Evolutionary conservation across 2,797 vertebrate genomes (phyloP).

Genomic region (Petrocephalus sullivani): DNA sequence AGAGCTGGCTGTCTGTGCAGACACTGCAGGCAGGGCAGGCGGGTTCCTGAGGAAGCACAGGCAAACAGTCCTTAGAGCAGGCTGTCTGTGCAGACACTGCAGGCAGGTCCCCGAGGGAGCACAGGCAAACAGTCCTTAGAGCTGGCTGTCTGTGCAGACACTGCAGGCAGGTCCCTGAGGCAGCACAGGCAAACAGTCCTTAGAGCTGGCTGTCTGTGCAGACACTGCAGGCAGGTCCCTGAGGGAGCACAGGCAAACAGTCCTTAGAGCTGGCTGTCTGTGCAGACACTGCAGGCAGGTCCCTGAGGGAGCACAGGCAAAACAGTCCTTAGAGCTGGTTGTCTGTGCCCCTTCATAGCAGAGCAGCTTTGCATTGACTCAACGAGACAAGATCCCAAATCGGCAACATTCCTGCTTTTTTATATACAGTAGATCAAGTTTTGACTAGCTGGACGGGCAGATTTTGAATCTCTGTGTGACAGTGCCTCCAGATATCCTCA

Average conservation of each 20-base stretch:
- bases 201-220: neutral
- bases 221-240: constrained; percentile 70
- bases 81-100: neutral
- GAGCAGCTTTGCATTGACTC: neutral
- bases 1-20: neutral
- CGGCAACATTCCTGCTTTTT: neutral
- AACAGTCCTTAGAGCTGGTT: too few species aligned
- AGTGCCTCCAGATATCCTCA: neutral
- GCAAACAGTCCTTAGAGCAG: too few species aligned
- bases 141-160: neutral
- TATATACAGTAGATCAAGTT: neutral
- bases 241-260: constrained; percentile 13
- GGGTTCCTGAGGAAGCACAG: too few species aligned
- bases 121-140: neutral
- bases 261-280: neutral
- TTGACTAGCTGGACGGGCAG: neutral
- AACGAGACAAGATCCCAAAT: neutral
- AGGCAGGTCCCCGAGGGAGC: constrained; percentile 72
- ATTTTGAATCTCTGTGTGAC: neutral
- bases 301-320: too few species aligned
- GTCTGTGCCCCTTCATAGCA: neutral
- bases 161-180: constrained; percentile 76
- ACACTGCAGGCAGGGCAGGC: neutral
- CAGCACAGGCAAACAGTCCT: neutral
- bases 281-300: neutral